phyloP scores from a whole-genome alignment of 1,140 invertebrate species.

The Rhopalosiphum padi region DNA sequence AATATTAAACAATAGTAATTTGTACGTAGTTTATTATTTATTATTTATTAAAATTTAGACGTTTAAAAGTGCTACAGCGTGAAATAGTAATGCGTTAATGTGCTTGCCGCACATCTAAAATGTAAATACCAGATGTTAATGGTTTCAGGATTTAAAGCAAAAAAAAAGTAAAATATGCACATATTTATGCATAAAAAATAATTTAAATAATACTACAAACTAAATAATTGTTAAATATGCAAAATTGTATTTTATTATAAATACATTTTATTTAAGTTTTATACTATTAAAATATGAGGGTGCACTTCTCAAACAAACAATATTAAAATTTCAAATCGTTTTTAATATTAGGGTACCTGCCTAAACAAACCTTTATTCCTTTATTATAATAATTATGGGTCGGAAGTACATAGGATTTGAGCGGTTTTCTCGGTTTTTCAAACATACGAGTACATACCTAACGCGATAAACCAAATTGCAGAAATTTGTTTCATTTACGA shows the following conservation, averaged over 20 bases:
- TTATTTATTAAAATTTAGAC: neutral
- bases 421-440: neutral
- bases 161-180: neutral
- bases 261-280: neutral
- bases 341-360: neutral
- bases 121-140: neutral
- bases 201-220: neutral
- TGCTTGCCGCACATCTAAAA: neutral
- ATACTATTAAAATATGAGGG: neutral
- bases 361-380: neutral
- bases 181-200: neutral
- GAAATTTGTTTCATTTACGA: neutral
- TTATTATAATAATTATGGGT: neutral
- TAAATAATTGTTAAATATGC: neutral
- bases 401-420: neutral
- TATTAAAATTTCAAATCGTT: neutral
- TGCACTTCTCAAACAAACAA: neutral
- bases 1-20: too few relatives aligned
- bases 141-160: neutral
- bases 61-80: neutral
- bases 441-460: neutral
- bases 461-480: neutral
- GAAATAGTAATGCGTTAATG: neutral
- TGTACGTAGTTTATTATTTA: neutral
- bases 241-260: neutral